A percentile compares a stretch with the other conserved stretches of the same genome.
Conservation (phyloP, 2,888 invertebrate species). For the Lymantria dispar region DNA sequence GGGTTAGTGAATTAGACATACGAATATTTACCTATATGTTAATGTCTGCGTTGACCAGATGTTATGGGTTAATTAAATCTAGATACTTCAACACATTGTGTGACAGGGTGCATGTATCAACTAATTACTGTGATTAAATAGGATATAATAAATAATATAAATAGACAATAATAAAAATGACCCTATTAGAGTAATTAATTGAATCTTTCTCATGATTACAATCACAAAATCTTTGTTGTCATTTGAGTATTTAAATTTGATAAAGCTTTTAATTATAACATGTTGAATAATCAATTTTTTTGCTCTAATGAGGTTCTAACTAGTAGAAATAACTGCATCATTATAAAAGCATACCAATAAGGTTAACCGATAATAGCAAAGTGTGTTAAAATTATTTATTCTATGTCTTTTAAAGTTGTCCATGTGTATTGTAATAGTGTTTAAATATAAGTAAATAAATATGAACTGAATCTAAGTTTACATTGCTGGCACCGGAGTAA, state of each 20-base stretch:
- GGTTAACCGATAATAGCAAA: slow-evolving; percentile 28
- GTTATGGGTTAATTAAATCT: slow-evolving; percentile 26
- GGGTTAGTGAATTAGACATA: slow-evolving; percentile 42
- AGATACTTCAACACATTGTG: slow-evolving; percentile 66
- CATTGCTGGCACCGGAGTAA: slow-evolving; percentile 27
- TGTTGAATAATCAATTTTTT: slow-evolving; percentile 3
- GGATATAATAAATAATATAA: slow-evolving; percentile 34
- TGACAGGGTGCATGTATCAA: slow-evolving; percentile 80
- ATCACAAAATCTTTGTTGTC: background rate
- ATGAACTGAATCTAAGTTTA: background rate
- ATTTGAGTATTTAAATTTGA: too few species aligned
- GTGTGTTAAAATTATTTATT: slow-evolving; percentile 27
- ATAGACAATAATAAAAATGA: slow-evolving; percentile 29
- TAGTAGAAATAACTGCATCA: slow-evolving; percentile 40
- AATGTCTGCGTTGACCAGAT: slow-evolving; percentile 37
- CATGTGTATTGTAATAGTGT: slow-evolving; percentile 37
- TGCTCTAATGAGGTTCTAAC: slow-evolving; percentile 23
- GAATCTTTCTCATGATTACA: background rate
- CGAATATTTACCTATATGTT: slow-evolving; percentile 11
- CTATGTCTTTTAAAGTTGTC: slow-evolving; percentile 31
- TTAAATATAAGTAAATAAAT: slow-evolving; percentile 10
- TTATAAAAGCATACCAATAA: slow-evolving; percentile 34
- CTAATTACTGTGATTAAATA: slow-evolving; percentile 45
- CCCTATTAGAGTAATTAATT: slow-evolving; percentile 19
- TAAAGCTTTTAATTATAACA: too few species aligned